Evolutionary conservation across 2,113 vertebrate species (phyloP).

Genomic region (Saguinus midas): DNA sequence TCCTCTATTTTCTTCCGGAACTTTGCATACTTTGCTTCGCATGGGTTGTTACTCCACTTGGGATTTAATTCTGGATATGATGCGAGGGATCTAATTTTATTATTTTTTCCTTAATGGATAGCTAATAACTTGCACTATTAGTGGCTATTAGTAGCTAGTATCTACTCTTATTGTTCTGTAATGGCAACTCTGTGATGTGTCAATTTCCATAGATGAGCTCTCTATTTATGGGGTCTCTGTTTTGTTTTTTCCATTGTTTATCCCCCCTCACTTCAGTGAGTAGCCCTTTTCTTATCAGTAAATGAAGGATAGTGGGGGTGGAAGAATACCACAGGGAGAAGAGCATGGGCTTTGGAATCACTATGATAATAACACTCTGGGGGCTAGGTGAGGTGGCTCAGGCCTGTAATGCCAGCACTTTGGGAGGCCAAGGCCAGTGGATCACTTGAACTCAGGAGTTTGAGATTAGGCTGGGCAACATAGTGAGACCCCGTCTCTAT

Average conservation of each 20-base stretch:
- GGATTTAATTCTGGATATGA: background rate
- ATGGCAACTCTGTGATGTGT: background rate
- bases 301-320: too few species aligned
- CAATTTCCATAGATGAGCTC: background rate
- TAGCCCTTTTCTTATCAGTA: too few species aligned
- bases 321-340: too few species aligned
- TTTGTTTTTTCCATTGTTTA: background rate
- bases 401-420: too few species aligned
- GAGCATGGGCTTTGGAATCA: too few species aligned
- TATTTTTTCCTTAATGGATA: background rate
- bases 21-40: background rate
- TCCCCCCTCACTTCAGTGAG: background rate
- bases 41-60: background rate
- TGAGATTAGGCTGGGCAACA: too few species aligned
- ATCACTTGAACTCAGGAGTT: too few species aligned
- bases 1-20: background rate
- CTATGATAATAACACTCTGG: too few species aligned
- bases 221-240: background rate
- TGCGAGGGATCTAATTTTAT: background rate
- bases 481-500: too few species aligned
- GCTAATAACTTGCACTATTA: background rate
- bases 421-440: too few species aligned
- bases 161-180: background rate
- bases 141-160: background rate
- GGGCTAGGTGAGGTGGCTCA: too few species aligned